Base-by-base conservation (phyloP, 1,140 invertebrate species). In the Apis laboriosa region DNA sequence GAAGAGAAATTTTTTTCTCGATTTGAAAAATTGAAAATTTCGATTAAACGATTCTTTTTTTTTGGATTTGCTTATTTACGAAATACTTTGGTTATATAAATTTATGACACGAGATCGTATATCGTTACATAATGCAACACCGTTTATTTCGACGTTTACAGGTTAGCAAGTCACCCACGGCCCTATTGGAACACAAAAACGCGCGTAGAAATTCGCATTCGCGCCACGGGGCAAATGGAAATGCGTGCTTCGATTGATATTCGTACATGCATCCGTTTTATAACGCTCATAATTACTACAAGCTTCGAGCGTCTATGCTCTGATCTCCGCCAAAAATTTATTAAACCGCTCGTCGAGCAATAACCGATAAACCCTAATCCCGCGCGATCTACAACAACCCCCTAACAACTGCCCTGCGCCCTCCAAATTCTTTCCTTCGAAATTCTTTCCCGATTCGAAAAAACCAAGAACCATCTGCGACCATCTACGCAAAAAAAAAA, bases 141-240 rank as follows among this genome's bases (percentile, higher is more conserved):
- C 72, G 60, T 49, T 55, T 43, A 70, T 60, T 83, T 34, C 74
- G 84, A 75, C 85, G 68, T 74, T 83, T 86, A 53, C 63, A 55
- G 66, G 75, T 66, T 60, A 75, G 60, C 66, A 60, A 75, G 83
- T 60, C 85, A 84, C 86, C 81, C 68, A 61, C 66, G 55, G 85
- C 66, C 77, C 43, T 61, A n/a, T 56, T 12, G 28, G 58, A 28
- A 43, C n/a, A 61, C 53, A 77, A 86, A 87, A 87, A 80, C 72
- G 78, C 58, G 55, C 13, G 17, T 58, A 28, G 73, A 21, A 70
- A 81, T 34, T 34, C 34, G 28, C 61, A 77, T 84, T 86, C 55
- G 43, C 61, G 82, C 86, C 75, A 51, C 61, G 34, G 77, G 86
- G 79, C 63, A 82, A 76, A 79, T 83, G 61, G 61, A 74, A 74